Evolutionary conservation across 2,113 vertebrate species (phyloP).

Genomic region (Corvus hawaiiensis): DNA sequence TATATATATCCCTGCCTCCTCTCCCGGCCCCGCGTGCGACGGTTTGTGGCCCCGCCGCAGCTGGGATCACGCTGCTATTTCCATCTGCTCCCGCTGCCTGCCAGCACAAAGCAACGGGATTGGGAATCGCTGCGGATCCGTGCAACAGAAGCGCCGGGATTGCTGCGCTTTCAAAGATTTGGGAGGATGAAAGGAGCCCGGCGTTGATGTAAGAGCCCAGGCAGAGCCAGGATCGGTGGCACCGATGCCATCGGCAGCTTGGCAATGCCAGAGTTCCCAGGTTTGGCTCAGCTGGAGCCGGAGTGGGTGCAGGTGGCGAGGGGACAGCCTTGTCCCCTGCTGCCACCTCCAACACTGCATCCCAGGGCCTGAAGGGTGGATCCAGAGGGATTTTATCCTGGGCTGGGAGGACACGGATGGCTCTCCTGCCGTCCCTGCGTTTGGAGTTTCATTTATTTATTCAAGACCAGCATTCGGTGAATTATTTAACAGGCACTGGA

Average conservation of each 20-base stretch:
- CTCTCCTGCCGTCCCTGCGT: not conserved
- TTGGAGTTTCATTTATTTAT: conserved; percentile 40
- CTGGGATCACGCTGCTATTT: conserved; percentile 46
- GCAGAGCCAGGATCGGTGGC: rapidly evolving
- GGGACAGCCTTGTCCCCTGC: not conserved
- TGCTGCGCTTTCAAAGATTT: rapidly evolving
- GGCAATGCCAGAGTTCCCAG: not conserved
- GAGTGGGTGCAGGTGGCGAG: rapidly evolving
- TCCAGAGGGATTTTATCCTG: too few relatives aligned
- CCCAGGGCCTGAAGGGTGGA: rapidly evolving
- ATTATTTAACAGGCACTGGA: conserved; percentile 14
- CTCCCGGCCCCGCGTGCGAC: not conserved
- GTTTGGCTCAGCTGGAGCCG: not conserved
- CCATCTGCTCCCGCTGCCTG: conserved; percentile 40
- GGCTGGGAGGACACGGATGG: rapidly evolving
- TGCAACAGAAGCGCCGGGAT: not conserved
- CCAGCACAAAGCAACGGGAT: not conserved
- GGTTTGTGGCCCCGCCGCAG: not conserved
- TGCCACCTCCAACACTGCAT: rapidly evolving
- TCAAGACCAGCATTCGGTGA: not conserved
- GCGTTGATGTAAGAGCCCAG: not conserved
- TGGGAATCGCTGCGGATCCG: rapidly evolving
- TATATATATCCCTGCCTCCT: conserved; percentile 28
- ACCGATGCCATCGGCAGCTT: rapidly evolving
- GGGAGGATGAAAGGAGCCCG: rapidly evolving